Base-by-base conservation (phyloP, 2,113 vertebrate species). In the Cephalopholis sonnerati region DNA sequence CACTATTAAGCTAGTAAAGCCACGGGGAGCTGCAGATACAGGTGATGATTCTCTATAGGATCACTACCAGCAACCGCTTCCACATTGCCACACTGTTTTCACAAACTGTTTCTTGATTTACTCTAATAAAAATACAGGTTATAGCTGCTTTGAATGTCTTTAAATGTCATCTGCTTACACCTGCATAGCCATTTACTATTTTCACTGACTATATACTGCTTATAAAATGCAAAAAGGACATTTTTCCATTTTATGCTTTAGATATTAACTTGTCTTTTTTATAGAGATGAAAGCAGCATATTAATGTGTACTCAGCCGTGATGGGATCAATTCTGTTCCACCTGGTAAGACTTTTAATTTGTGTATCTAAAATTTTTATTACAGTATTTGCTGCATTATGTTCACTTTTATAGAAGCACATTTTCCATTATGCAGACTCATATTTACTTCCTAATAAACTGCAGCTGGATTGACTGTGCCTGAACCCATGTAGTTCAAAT, bases 141-240 rank as follows among this genome's bases (percentile, higher is more conserved):
- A 44, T 13, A 57, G 36, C 8, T 3, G 3, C 50, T 25, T 57
- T 71, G 54, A 64, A 20, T 48, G 78, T 51, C 48, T 62, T 72
- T 25, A 36, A 44, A 44, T 44, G 41, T 44, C 39, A 74, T 48
- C 22, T 57, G 36, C 27, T 75, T 65, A 51, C 24, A 74, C 50
- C 13, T 29, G 25, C 22, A 63, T 54, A 13, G 53, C 11, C 20
- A 39, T 53, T 61, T 63, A 69, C 18, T 9, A 44, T 44, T 10
- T 44, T 51, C 29, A 64, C 7, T 66, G 55, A 54, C 17, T 48
- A 13, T 27, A 54, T 27, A 12, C 39, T 55, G 64, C 50, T 67
- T 39, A 6, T 32, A 68, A 29, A 59, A 44, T 25, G 54, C 22
- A 50, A 8, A 55, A 62, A 2, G 41, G 41, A 12, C 32, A 36